phyloP scores from a whole-genome alignment of 2,888 invertebrate genomes.

The Cosmia pyralina region DNA sequence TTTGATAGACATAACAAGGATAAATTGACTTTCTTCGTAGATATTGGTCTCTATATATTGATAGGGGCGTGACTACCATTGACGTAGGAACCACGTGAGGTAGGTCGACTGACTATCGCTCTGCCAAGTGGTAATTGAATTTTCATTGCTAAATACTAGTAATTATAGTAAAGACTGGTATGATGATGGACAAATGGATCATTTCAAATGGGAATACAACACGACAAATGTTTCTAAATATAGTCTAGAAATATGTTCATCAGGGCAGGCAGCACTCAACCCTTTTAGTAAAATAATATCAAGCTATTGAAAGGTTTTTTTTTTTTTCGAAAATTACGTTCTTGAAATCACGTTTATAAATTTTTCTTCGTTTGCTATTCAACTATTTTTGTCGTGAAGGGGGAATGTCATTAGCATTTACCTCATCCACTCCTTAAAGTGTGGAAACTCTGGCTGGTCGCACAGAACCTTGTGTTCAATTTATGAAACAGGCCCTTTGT shows the following conservation, averaged over 20 bases:
- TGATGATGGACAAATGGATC: slow-evolving; percentile 46
- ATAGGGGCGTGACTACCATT: slow-evolving; percentile 68
- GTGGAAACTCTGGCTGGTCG: neutral
- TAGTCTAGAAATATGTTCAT: slow-evolving; percentile 5
- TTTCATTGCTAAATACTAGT: slow-evolving; percentile 63
- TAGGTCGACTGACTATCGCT: slow-evolving; percentile 74
- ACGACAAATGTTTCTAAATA: slow-evolving; percentile 23
- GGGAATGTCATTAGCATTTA: neutral
- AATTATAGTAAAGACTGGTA: slow-evolving; percentile 47
- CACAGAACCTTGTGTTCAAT: slow-evolving; percentile 14
- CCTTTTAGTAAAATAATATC: slow-evolving; percentile 13
- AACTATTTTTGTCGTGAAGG: neutral
- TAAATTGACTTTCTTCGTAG: slow-evolving; percentile 47
- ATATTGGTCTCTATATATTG: slow-evolving; percentile 54
- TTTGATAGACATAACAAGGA: slow-evolving; percentile 22
- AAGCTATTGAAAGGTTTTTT: neutral
- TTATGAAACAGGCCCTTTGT: neutral
- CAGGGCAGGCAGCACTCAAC: neutral
- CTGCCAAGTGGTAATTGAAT: slow-evolving; percentile 75
- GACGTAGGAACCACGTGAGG: slow-evolving; percentile 76
- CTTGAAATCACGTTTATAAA: neutral
- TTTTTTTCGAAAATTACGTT: neutral
- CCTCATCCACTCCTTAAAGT: neutral
- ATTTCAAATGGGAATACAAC: slow-evolving; percentile 18
- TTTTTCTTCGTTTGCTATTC: neutral